Percentiles rank a stretch among this genome's conserved stretches.
These are phyloP conservation scores for Cavia aperea DNA, from an alignment of 2,113 vertebrate species.

Conservation along the genomic window DNA sequence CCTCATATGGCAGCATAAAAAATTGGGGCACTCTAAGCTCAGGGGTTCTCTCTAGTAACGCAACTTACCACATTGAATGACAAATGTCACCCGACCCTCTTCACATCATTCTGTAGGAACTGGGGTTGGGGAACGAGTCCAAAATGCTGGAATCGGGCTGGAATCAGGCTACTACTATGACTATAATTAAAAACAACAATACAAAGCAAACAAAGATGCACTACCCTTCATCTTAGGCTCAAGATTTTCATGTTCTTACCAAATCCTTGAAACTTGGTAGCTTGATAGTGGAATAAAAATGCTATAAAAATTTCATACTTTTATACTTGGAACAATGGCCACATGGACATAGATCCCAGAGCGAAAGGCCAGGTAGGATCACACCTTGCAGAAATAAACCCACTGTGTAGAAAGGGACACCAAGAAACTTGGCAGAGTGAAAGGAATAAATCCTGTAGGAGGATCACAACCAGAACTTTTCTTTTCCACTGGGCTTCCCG, in stretches of 20 bases:
- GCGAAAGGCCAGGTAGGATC: not conserved
- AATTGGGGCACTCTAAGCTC: not conserved
- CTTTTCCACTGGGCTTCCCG: not conserved
- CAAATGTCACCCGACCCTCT: not conserved
- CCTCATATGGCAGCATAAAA: not conserved
- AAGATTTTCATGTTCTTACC: not conserved
- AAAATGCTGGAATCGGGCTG: conserved; percentile 7
- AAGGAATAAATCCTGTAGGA: not conserved
- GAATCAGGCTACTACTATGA: not conserved
- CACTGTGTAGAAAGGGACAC: not conserved
- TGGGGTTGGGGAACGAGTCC: not conserved
- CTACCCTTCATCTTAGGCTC: not conserved
- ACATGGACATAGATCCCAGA: not conserved
- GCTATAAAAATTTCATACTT: not conserved
- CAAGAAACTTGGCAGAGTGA: not conserved
- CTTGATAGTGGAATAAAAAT: not conserved
- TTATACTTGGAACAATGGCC: not conserved
- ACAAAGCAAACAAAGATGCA: not conserved
- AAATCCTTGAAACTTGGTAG: not conserved
- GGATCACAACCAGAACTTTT: not conserved
- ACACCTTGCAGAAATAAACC: not conserved
- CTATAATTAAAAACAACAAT: not conserved
- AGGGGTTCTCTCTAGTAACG: not conserved
- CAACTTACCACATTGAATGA: not conserved
- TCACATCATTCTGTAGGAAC: not conserved